A percentile compares a stretch with the other conserved stretches of the same genome.
phyloP scores from a whole-genome alignment of 1,140 invertebrate species.

The Phymastichus coffea region DNA sequence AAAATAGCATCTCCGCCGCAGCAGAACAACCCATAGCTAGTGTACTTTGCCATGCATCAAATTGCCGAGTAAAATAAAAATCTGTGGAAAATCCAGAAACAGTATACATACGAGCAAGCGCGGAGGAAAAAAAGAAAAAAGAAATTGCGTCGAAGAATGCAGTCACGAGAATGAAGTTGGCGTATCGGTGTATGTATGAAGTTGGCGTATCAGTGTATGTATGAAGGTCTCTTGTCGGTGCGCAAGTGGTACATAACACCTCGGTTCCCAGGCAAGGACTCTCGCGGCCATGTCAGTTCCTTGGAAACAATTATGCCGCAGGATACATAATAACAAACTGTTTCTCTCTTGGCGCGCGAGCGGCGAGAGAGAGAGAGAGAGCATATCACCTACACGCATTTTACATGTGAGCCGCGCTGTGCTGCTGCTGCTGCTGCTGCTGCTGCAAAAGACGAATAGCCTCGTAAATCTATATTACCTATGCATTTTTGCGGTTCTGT shows the following conservation, averaged over 20 bases:
- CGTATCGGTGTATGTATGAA: background rate
- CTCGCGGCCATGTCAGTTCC: conserved; percentile 42
- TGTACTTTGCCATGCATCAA: too few species aligned
- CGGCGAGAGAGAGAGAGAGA: too few species aligned
- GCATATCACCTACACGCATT: conserved; percentile 21
- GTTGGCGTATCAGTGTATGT: background rate
- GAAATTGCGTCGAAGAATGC: conserved; percentile 3
- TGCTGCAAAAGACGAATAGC: conserved; percentile 39
- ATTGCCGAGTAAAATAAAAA: too few species aligned
- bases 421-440: too few species aligned
- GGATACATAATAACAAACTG: conserved; percentile 48
- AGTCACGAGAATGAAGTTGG: background rate
- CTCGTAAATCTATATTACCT: conserved; percentile 46
- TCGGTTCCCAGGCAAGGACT: conserved; percentile 48
- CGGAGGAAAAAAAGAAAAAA: background rate
- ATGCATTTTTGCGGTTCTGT: conserved; percentile 20
- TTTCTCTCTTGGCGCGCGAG: conserved; percentile 30
- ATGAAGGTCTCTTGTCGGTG: background rate
- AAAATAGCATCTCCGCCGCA: too few species aligned
- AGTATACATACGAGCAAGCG: too few species aligned
- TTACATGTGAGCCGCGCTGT: background rate
- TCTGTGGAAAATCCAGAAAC: too few species aligned
- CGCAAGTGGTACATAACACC: conserved; percentile 32
- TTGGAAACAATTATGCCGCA: conserved; percentile 49
- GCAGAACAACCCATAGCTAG: too few species aligned